A percentile compares a stretch with the other conserved stretches of the same genome.
phyloP scores from a whole-genome alignment of 2,113 vertebrate species.

The Tyrannus savana region DNA sequence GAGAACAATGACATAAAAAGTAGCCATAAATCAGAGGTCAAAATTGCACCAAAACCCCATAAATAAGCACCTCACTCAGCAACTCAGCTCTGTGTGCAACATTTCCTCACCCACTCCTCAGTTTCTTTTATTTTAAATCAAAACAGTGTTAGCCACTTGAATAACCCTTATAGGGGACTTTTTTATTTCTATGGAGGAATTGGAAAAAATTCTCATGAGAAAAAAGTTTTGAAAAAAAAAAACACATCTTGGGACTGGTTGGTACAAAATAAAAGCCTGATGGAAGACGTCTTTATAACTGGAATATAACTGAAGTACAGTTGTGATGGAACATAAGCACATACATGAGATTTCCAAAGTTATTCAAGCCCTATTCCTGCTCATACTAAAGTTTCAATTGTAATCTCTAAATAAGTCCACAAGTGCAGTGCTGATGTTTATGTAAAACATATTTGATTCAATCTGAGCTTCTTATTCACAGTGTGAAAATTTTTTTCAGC shows the following conservation, averaged over 20 bases:
- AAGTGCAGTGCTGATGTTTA: not conserved
- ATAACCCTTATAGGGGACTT: not conserved
- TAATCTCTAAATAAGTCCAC: not conserved
- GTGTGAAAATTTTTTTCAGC: not conserved
- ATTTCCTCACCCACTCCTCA: fast-evolving
- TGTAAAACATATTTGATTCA: not conserved
- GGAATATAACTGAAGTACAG: not conserved
- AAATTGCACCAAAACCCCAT: not conserved
- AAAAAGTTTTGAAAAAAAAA: not conserved
- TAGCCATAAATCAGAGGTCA: not conserved
- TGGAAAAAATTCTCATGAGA: not conserved
- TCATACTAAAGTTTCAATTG: not conserved
- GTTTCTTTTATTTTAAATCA: not conserved
- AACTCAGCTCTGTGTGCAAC: not conserved
- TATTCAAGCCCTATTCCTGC: not conserved
- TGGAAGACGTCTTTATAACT: not conserved
- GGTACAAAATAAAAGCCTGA: not conserved
- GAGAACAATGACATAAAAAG: not conserved
- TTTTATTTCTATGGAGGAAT: not conserved
- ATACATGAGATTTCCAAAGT: not conserved
- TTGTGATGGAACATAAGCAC: not conserved
- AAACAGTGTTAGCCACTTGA: not conserved
- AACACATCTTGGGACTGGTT: fast-evolving
- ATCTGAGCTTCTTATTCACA: not conserved
- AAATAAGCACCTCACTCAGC: not conserved